phyloP scores from a whole-genome alignment of 1,140 invertebrate species.

The Plodia interpunctella region DNA sequence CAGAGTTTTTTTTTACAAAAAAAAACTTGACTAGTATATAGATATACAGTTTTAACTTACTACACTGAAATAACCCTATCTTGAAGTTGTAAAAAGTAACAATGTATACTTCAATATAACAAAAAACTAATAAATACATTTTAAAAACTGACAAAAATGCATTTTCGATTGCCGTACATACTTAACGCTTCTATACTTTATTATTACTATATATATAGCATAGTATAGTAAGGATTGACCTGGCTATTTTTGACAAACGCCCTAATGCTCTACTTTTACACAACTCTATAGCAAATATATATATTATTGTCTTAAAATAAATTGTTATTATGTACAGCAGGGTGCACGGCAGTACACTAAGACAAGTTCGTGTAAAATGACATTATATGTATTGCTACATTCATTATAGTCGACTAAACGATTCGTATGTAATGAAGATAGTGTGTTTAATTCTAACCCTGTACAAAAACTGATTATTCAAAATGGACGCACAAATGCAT shows the following conservation, averaged over 20 bases:
- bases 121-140: background rate
- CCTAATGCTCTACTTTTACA: background rate
- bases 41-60: background rate
- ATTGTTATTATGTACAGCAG: background rate
- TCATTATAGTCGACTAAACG: background rate
- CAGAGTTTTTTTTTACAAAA: background rate
- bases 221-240: background rate
- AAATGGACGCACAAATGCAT: constrained; percentile 4
- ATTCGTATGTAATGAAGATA: no score
- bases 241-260: background rate
- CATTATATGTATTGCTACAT: background rate
- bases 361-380: background rate
- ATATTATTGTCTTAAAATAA: constrained; percentile 6
- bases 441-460: background rate
- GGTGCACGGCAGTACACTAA: background rate
- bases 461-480: background rate
- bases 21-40: background rate
- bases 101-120: background rate
- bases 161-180: background rate
- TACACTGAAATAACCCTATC: background rate
- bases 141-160: constrained; percentile 2
- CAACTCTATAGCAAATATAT: background rate
- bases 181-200: background rate
- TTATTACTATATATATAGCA: background rate
- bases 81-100: background rate